Evolutionary conservation across 1,140 invertebrate genomes (phyloP).

Genomic region (Drosophila seguyi): DNA sequence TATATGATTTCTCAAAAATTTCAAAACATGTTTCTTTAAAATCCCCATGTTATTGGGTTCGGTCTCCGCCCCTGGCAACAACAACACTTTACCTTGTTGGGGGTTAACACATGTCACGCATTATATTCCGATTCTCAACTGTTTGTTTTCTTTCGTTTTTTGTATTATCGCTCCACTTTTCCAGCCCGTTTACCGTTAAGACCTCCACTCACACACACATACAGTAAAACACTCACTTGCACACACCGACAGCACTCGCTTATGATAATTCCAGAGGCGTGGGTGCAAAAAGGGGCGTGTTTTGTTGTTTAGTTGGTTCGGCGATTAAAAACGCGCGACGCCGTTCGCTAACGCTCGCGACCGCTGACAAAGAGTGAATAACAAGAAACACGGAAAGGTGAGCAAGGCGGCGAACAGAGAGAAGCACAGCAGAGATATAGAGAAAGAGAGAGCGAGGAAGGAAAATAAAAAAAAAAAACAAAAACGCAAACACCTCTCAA

Average conservation of each 20-base stretch:
- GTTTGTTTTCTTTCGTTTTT: constrained; percentile 18
- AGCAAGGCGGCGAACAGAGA: constrained; percentile 27
- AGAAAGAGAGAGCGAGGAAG: constrained; percentile 14
- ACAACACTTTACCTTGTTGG: constrained; percentile 56
- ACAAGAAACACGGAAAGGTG: constrained; percentile 58
- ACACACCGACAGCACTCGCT: constrained; percentile 30
- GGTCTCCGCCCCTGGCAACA: constrained; percentile 14
- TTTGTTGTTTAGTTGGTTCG: constrained; percentile 24
- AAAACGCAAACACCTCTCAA: constrained; percentile 42
- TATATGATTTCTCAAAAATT: background rate
- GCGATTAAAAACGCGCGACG: constrained; percentile 57
- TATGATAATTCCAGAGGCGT: constrained; percentile 48
- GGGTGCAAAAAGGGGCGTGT: constrained; percentile 30
- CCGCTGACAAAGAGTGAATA: constrained; percentile 78
- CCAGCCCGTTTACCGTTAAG: constrained; percentile 42
- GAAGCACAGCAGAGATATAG: background rate
- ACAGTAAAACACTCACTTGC: constrained; percentile 35
- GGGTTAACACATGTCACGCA: constrained; percentile 51
- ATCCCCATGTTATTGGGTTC: background rate
- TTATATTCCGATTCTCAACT: constrained; percentile 40
- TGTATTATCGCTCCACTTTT: constrained; percentile 45
- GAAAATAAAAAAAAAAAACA: constrained; percentile 16
- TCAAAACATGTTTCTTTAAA: too few species aligned
- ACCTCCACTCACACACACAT: constrained; percentile 26
- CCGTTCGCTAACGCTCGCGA: constrained; percentile 70